Base-by-base conservation (phyloP, 2,797 vertebrate genomes). In the Schizopygopsis malacanthus region DNA sequence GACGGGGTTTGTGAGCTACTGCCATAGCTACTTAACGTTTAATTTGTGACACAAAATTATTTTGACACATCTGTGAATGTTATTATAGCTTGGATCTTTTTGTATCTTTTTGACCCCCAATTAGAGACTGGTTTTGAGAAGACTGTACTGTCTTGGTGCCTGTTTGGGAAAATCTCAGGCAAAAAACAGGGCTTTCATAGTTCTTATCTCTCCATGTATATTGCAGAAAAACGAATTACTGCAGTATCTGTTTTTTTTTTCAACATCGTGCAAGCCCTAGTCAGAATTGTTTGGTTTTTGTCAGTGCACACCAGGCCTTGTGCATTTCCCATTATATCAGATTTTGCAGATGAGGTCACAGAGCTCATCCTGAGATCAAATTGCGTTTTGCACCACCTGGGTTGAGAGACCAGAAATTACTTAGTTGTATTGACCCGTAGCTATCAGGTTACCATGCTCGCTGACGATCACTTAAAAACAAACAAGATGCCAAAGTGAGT, bases 351-450 rank as follows among this genome's bases (percentile, higher is more conserved):
- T 33, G 54, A 25, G 61, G 37, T 56, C 41, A n/a, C 18, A 47
- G 20, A 50, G 59, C 43, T 77, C 78, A 56, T 81, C 47, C 18
- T 39, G 78, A 22, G 65, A 76, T 86, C 71, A 45, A 70, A 81
- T 56, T 86, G 67, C 13, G 1, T 83, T 83, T 85, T 69, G 47
- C 54, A 73, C 71, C 72, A 87, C 85, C 80, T 88, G 82, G 69
- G 84, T 88, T 47, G 45, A 72, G 45, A 76, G 43, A 70, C 56
- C 69, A 79, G 39, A 80, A 72, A 79, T 80, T 28, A 85, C 54
- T 47, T 28, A 1, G 75, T 80, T 87, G 33, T 73, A 73, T 84
- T 82, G 86, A 85, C 83, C 79, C 28, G 39, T 33, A 7, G 25
- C 67, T 83, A 85, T 89, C 83, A 59, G 52, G 83, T 86, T 82